These are phyloP conservation scores for Chlamydotis undulata DNA, from an alignment of 2,113 vertebrate genomes.

Conservation along the genomic window DNA sequence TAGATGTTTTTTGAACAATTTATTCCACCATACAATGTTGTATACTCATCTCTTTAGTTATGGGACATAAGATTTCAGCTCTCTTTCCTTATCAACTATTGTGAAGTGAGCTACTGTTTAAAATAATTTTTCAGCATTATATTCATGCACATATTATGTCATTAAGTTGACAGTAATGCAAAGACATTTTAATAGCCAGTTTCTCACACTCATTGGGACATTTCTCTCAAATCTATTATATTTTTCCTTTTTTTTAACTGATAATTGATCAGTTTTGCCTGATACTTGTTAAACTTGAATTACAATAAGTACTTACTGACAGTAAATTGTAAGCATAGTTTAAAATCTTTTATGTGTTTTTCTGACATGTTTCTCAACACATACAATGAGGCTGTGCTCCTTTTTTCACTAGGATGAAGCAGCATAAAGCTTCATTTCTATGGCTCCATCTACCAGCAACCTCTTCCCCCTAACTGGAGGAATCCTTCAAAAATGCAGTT, in stretches of 20 bases:
- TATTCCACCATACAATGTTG: rapidly evolving
- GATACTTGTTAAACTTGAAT: background rate
- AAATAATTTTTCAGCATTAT: background rate
- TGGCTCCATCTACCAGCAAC: rapidly evolving
- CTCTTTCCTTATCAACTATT: background rate
- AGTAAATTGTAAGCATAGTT: background rate
- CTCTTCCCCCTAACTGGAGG: background rate
- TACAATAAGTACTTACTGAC: background rate
- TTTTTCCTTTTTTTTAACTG: background rate
- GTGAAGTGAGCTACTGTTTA: background rate
- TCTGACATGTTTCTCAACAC: background rate
- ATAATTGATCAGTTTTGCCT: background rate
- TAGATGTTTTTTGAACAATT: background rate
- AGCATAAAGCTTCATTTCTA: background rate
- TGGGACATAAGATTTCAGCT: background rate
- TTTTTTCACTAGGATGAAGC: background rate
- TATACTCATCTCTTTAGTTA: background rate
- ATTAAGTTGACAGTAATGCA: background rate
- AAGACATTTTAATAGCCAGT: background rate
- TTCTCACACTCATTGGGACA: background rate
- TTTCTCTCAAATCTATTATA: background rate
- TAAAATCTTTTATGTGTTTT: background rate
- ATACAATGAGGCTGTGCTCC: background rate
- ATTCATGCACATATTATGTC: background rate
- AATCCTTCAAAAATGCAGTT: background rate